Evolutionary conservation across 1,140 invertebrate genomes (phyloP).

Genomic region (Seison nebaliae): DNA sequence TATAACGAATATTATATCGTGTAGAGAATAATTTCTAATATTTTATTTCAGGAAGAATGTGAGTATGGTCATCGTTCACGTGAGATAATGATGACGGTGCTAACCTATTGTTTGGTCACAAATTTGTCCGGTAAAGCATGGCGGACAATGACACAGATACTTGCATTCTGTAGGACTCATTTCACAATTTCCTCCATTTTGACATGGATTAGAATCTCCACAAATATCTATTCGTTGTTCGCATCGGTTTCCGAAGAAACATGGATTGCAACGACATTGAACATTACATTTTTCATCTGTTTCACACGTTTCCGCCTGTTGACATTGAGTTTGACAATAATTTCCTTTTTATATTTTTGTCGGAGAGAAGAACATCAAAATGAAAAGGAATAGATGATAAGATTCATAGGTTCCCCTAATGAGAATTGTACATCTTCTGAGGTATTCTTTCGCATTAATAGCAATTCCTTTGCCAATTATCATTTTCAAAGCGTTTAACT

Average conservation of each 20-base stretch:
- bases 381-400: too few relatives aligned
- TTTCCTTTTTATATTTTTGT: too few relatives aligned
- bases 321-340: too few relatives aligned
- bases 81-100: slow-evolving; percentile 5
- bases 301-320: too few relatives aligned
- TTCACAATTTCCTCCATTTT: slow-evolving; percentile 6
- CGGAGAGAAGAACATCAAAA: too few relatives aligned
- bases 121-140: not conserved
- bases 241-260: slow-evolving; percentile 59
- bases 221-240: slow-evolving; percentile 42
- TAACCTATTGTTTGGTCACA: too few relatives aligned
- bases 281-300: too few relatives aligned
- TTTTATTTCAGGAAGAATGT: slow-evolving; percentile 4
- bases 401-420: too few relatives aligned
- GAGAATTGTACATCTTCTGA: too few relatives aligned
- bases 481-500: too few relatives aligned
- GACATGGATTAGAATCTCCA: slow-evolving; percentile 15
- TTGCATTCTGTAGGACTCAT: not conserved
- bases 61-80: slow-evolving; percentile 3
- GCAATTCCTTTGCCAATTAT: too few relatives aligned
- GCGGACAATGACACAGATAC: slow-evolving; percentile 2
- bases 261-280: slow-evolving; percentile 28
- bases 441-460: too few relatives aligned
- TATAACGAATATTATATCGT: not conserved
- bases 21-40: slow-evolving; percentile 43